A percentile compares a stretch with the other conserved stretches of the same genome.
phyloP scores from a whole-genome alignment of 2,888 invertebrate genomes.

The Endotricha flammealis region DNA sequence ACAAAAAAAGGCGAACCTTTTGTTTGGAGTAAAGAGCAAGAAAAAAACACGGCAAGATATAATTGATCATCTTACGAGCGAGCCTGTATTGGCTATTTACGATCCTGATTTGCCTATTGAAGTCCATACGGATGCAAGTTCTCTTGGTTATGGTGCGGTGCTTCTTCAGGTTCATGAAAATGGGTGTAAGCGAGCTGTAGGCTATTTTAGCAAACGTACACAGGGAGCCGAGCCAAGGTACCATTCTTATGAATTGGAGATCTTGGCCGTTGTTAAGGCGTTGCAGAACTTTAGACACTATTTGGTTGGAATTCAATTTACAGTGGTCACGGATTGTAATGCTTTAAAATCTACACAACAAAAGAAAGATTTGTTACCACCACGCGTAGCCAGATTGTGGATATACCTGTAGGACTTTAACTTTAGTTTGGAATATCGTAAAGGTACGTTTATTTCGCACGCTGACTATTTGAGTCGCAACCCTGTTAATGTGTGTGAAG shows the following conservation, averaged over 20 bases:
- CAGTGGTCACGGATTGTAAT: conserved; percentile 29
- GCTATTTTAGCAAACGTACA: conserved; percentile 19
- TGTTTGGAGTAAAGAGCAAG: conserved; percentile 9
- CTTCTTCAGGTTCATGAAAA: conserved; percentile 18
- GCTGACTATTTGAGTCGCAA: too few relatives aligned
- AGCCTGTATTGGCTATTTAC: conserved; percentile 8
- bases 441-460: conserved; percentile 14
- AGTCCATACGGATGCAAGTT: conserved; percentile 28
- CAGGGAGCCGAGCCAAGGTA: conserved; percentile 19
- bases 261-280: conserved; percentile 20
- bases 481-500: too few relatives aligned
- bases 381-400: conserved; percentile 1
- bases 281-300: conserved; percentile 8
- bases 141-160: conserved; percentile 24
- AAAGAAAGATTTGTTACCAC: neutral
- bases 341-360: conserved; percentile 22
- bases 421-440: conserved; percentile 7
- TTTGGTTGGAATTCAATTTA: too few relatives aligned
- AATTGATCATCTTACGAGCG: too few relatives aligned
- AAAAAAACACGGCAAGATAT: too few relatives aligned
- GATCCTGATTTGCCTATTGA: conserved; percentile 20
- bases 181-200: conserved; percentile 7
- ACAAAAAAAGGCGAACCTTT: conserved; percentile 7
- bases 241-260: conserved; percentile 20
- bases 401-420: conserved; percentile 6